These are phyloP conservation scores for Stratiomys singularior DNA, from an alignment of 2,888 invertebrate species.

Conservation along the genomic window DNA sequence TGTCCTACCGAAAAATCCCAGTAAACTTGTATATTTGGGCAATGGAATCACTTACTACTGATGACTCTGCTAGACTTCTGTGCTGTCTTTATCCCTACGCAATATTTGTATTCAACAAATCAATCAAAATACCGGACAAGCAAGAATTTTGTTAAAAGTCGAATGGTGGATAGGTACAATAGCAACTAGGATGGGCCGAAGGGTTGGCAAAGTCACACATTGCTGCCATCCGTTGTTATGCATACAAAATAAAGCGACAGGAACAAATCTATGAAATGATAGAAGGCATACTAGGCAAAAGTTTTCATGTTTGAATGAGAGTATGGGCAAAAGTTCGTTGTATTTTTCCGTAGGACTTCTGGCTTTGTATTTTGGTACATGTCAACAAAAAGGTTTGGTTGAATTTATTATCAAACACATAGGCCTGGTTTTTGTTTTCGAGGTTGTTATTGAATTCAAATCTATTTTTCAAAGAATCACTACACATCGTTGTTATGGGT, in stretches of 20 bases:
- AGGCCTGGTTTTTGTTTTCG: too few species aligned
- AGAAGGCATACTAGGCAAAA: neutral
- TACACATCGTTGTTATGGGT: too few species aligned
- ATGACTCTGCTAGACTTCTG: neutral
- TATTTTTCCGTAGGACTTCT: too few species aligned
- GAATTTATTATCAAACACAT: too few species aligned
- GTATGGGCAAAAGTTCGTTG: too few species aligned
- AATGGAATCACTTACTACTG: slow-evolving; percentile 14
- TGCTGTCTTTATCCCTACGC: slow-evolving; percentile 45
- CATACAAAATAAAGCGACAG: neutral
- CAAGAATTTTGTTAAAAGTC: slow-evolving; percentile 49
- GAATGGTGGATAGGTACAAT: slow-evolving; percentile 43
- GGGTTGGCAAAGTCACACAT: neutral
- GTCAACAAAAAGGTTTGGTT: too few species aligned
- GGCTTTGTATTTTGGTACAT: too few species aligned
- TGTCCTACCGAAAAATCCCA: neutral
- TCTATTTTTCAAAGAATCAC: too few species aligned
- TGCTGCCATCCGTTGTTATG: neutral
- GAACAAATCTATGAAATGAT: neutral
- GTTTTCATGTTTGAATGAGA: too few species aligned
- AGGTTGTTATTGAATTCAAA: too few species aligned
- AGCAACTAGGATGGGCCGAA: neutral
- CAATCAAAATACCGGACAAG: slow-evolving; percentile 50
- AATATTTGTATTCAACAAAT: slow-evolving; percentile 51
- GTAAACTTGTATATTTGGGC: slow-evolving; percentile 16